Base-by-base conservation (phyloP, 23 tunicate genomes). In the Styela plicata region DNA sequence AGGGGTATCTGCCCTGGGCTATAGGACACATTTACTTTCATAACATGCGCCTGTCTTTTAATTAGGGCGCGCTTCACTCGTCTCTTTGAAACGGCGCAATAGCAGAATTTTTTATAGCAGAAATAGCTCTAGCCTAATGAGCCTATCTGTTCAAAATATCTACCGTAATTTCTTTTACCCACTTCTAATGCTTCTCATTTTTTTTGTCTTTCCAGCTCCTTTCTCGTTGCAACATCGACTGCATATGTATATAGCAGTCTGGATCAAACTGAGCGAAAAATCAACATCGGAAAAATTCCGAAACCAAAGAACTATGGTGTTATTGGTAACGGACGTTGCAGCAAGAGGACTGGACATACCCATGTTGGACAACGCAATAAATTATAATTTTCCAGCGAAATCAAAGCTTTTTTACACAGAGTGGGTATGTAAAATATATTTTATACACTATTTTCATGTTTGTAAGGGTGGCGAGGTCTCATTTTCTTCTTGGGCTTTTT, bases 321-420 rank as follows among this genome's bases (percentile, higher is more conserved):
- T 96, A 29, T n/a, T 96, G 53, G 94, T 88, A 16, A 96, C 99
- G 2, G 99, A 96, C 63, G 87, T 96, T 10, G 99, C 97, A 33
- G 99, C 99, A 3, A 63, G 99, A 69, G 99, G 99, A 33, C 74
- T 96, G 28, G 99, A 96, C 64, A 96, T 96, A 18, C 99, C 99
- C 1, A 82, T 91, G 87, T 78, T 96, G 71, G 99, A 96, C 85
- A 92, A 92, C 52, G 99, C 95, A 20, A 74, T 96, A 61, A 96
- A 96, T 73, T 91, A 52, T 78, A 80, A 74, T 61, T 96, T 96
- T 73, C 97, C 99, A 0, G 66, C 90, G 0, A 89, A 96, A 65
- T 86, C 97, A 1, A 96, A 96, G 67, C 79, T 91, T n/a, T 96
- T 96, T 82, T 91, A 2, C 99, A 96, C 83, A 84, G 99, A 87